A percentile compares a stretch with the other conserved stretches of the same genome.
These are phyloP conservation scores for Leptodactylus fallax DNA, from an alignment of 2,797 vertebrate genomes.

Conservation along the genomic window DNA sequence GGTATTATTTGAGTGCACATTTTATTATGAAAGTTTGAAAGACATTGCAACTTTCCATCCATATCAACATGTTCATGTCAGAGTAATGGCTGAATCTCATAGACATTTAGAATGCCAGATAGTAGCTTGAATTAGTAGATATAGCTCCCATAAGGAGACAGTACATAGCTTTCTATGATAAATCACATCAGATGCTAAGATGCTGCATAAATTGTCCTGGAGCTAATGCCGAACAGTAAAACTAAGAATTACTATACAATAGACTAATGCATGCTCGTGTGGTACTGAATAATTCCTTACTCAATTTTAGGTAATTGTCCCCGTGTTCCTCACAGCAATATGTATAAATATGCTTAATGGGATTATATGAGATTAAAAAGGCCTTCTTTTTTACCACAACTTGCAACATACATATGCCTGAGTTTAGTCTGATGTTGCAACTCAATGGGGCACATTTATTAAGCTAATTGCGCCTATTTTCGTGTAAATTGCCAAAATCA, in stretches of 20 bases:
- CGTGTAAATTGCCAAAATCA: too few relatives aligned
- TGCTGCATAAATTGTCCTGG: neutral
- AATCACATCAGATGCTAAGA: neutral
- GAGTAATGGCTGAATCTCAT: neutral
- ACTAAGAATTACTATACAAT: neutral
- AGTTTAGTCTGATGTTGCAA: too few relatives aligned
- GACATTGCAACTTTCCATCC: slow-evolving; percentile 14
- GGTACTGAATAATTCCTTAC: neutral
- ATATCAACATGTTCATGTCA: neutral
- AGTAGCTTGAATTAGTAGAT: neutral
- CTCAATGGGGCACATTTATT: too few relatives aligned
- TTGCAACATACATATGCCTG: neutral
- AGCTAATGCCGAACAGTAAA: neutral
- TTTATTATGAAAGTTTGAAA: slow-evolving; percentile 34
- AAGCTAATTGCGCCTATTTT: too few relatives aligned
- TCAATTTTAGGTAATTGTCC: neutral
- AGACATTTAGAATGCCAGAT: neutral
- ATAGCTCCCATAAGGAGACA: slow-evolving; percentile 1
- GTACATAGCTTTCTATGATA: neutral
- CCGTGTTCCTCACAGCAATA: neutral
- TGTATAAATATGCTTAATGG: neutral
- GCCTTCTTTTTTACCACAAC: neutral
- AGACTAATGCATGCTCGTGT: neutral
- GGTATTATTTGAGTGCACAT: neutral
- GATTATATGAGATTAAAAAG: neutral